Base-by-base conservation (phyloP, 2,797 vertebrate species). In the Coracias cyanogaster region DNA sequence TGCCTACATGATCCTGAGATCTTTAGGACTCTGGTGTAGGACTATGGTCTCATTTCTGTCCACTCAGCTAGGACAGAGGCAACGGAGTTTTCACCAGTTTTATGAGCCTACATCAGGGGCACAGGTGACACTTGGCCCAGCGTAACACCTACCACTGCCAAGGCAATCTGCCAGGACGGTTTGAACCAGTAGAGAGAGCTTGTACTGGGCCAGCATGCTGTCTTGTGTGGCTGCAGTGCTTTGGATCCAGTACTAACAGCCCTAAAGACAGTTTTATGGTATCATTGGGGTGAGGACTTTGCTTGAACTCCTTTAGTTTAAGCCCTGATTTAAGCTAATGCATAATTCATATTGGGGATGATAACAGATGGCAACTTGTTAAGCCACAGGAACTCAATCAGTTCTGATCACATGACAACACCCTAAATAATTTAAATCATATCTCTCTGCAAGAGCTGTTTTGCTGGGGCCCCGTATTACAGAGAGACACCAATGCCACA, bases 361-460 rank as follows among this genome's bases (percentile, higher is more conserved):
- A 96, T 97, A 96, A 95, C 96, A 96, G 95, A 95, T 93, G 94
- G 94, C 93, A 96, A 92, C 94, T 96, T 93, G 93, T 92, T 94
- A 97, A 97, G 89, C 96, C 96, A 94, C 95, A 97, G 96, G 94
- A 96, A 95, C 94, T 96, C 92, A 76, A 94, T 95, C 93, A 93
- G 74, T 95, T 79, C 35, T 94, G 94, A 95, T 96, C 94, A 95
- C 94, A 82, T 94, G 93, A 94, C 85, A 95, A 93, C 80, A 93
- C 66, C 52, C 93, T 86, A 80, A 94, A 95, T 94, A 94, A 96
- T 96, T 91, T 78, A 92, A 93, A 91, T 93, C 94, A 78, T n/a
- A 3, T 82, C 94, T 89, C 12, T 28, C 70, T 89, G 73, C 73
- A 79, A 70, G 70, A 73, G 78, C 66, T 70, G 28, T 66, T 94